These are phyloP conservation scores for Ptychoptera contaminata DNA, from an alignment of 2,888 invertebrate species.

Conservation along the genomic window DNA sequence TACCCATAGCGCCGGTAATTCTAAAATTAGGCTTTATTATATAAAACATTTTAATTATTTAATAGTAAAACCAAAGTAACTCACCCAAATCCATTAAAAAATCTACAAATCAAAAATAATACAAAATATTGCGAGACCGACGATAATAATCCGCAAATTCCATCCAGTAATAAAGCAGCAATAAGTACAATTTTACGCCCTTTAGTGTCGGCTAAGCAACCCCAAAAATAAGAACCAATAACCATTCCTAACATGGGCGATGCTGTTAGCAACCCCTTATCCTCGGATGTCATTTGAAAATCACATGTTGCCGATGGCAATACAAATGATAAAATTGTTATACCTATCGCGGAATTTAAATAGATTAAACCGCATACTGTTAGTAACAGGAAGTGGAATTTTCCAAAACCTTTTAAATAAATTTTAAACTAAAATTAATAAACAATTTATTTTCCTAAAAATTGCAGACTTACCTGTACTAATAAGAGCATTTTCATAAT, in stretches of 20 bases:
- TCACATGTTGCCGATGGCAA: conserved; percentile 71
- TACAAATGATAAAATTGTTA: conserved; percentile 67
- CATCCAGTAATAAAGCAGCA: conserved; percentile 56
- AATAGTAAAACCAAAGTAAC: conserved; percentile 20
- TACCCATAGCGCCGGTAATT: conserved; percentile 68
- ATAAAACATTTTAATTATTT: neutral
- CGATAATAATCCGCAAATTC: conserved; percentile 52
- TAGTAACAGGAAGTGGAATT: conserved; percentile 62
- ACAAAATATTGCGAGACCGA: conserved; percentile 58
- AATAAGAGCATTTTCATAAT: conserved; percentile 24
- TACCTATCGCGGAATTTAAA: conserved; percentile 66
- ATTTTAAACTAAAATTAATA: no score
- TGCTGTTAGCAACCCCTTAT: conserved; percentile 63
- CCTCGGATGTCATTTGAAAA: conserved; percentile 59
- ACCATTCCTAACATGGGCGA: conserved; percentile 72
- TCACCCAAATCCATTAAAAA: conserved; percentile 68
- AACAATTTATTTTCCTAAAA: no score
- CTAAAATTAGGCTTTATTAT: conserved; percentile 28
- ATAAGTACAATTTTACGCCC: conserved; percentile 62
- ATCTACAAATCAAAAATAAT: conserved; percentile 55
- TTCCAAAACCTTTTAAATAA: conserved; percentile 67
- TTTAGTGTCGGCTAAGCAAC: conserved; percentile 66
- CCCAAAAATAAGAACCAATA: conserved; percentile 72
- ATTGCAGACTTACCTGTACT: conserved; percentile 29
- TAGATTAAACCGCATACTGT: conserved; percentile 66